Base-by-base conservation (phyloP, 2,888 invertebrate species). In the Xanthorhoe spadicearia region DNA sequence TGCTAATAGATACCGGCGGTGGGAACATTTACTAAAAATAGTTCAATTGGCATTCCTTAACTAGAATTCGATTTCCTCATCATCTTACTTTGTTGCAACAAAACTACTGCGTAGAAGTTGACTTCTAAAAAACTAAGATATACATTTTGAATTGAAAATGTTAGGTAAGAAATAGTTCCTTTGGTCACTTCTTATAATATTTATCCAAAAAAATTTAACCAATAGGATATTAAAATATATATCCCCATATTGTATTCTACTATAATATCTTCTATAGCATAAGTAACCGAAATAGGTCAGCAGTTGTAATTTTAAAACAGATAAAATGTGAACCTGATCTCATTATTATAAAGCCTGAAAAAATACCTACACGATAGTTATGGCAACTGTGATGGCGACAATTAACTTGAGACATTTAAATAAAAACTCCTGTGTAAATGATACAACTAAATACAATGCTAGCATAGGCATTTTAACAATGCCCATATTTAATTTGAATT, bases 401-500 rank as follows among this genome's bases (percentile, higher is more conserved):
- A 60, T 61, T 48, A 61, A 43, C 48, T 3, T 15, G 15, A 58
- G 4, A 23, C 46, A 15, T 54, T 35, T 54, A 51, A 48, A 56
- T 46, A 59, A 67, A 63, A 55, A 60, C 46, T 17, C 6, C 38
- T n/a, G 48, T 60, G 67, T 67, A 67, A 64, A 52, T 67, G 67
- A 67, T 64, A 67, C 67, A 67, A 56, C 56, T 64, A 56, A 32
- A 56, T 60, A 65, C 61, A 70, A 64, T 66, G 52, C 38, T 54
- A 52, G 32, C 19, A 19, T 38, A 68, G 51, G 66, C 43, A 70
- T 71, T 73, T 71, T 69, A 73, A 71, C 65, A 56, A 61, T 62
- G 57, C 53, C 66, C 68, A 69, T 69, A 71, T 68, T n/a, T 65
- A 68, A 73, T 73, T 68, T 70, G 66, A 66, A 65, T 70, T 61